phyloP scores from a whole-genome alignment of 2,797 vertebrate genomes.

The Phoeniculus purpureus region DNA sequence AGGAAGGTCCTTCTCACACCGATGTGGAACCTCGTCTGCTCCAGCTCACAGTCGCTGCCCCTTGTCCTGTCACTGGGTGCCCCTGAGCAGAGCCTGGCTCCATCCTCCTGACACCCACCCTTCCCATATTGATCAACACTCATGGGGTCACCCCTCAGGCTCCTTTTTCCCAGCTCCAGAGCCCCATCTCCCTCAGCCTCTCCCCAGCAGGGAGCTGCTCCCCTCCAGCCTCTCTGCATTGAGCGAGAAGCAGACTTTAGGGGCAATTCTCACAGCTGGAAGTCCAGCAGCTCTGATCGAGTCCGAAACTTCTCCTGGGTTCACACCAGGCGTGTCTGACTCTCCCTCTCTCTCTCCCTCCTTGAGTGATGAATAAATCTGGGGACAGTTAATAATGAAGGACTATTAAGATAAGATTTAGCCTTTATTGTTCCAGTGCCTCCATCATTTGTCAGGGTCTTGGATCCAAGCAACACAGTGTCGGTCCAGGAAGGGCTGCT shows the following conservation, averaged over 20 bases:
- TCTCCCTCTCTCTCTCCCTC: not conserved
- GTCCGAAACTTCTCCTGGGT: not conserved
- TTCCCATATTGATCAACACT: no score
- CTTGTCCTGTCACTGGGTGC: no score
- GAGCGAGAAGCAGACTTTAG: not conserved
- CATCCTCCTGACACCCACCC: no score
- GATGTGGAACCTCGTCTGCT: no score
- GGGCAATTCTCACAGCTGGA: not conserved
- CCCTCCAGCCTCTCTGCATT: no score
- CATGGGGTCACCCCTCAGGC: no score
- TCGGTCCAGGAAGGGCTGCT: rapidly evolving
- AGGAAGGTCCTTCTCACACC: no score
- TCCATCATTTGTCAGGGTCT: constrained; percentile 27
- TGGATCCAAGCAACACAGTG: not conserved
- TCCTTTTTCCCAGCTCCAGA: no score
- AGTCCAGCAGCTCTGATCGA: not conserved
- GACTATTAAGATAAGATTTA: constrained; percentile 48
- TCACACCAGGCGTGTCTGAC: not conserved
- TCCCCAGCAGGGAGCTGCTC: no score
- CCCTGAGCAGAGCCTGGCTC: no score
- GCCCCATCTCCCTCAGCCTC: no score
- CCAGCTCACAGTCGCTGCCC: no score
- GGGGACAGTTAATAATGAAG: constrained; percentile 35
- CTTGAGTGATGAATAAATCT: constrained; percentile 1
- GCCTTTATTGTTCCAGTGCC: not conserved